Percentiles rank a stretch among this genome's conserved stretches.
Conservation (phyloP, 2,888 invertebrate species). For the Drosophila peninsularis region DNA sequence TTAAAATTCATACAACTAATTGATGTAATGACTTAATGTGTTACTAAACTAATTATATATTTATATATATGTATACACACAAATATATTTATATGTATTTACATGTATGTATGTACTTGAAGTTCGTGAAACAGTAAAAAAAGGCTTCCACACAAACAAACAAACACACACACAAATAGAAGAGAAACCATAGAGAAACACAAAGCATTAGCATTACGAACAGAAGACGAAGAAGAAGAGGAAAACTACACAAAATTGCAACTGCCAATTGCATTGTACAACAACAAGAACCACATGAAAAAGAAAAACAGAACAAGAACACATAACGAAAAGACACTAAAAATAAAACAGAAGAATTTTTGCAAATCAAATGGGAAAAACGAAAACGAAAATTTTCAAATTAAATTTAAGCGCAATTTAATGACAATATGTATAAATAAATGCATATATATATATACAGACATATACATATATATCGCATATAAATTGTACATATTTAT, state of each 20-base stretch:
- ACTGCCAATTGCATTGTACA: slow-evolving; percentile 72
- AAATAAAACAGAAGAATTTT: slow-evolving; percentile 53
- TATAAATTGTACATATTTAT: slow-evolving; percentile 30
- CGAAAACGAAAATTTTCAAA: slow-evolving; percentile 18
- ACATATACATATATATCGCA: slow-evolving; percentile 15
- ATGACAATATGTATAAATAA: slow-evolving; percentile 49
- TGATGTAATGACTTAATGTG: slow-evolving; percentile 27
- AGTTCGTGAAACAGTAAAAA: slow-evolving; percentile 32
- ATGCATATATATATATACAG: slow-evolving; percentile 15
- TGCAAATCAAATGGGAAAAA: slow-evolving; percentile 11
- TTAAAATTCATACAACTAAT: slow-evolving; percentile 8
- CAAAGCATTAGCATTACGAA: slow-evolving; percentile 28
- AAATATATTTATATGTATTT: slow-evolving; percentile 37
- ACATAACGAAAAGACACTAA: slow-evolving; percentile 45
- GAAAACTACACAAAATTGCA: slow-evolving; percentile 52
- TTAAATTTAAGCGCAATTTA: slow-evolving; percentile 48
- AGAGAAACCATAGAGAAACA: slow-evolving; percentile 45
- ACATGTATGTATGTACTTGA: slow-evolving; percentile 36
- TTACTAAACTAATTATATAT: slow-evolving; percentile 22
- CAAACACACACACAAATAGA: slow-evolving; percentile 11
- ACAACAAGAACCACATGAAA: slow-evolving; percentile 31
- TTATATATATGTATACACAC: slow-evolving; percentile 9
- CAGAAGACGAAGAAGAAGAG: background rate
- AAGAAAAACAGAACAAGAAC: background rate
- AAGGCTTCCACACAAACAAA: slow-evolving; percentile 49